phyloP scores from a whole-genome alignment of 2,797 vertebrate species.

The Xerus rutilus region DNA sequence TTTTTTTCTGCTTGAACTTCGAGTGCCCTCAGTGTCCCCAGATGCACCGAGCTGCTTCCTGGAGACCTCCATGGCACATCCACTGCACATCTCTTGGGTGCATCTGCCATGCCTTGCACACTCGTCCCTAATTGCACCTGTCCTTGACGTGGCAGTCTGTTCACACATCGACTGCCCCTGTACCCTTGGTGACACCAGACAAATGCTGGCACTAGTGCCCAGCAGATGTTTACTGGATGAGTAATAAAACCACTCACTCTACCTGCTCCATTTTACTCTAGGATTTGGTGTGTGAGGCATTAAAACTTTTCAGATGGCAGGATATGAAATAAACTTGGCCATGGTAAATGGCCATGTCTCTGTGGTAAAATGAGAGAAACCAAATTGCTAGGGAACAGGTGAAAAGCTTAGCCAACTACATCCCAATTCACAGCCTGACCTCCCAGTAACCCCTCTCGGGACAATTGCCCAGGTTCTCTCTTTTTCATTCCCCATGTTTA shows the following conservation, averaged over 20 bases:
- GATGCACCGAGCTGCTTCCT: neutral
- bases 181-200: neutral
- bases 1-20: neutral
- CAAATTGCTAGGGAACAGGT: neutral
- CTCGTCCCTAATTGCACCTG: neutral
- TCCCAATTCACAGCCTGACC: neutral
- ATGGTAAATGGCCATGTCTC: neutral
- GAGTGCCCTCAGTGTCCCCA: neutral
- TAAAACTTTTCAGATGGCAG: conserved; percentile 33
- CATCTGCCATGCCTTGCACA: accelerated
- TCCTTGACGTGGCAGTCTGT: neutral
- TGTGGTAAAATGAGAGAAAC: neutral
- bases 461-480: neutral
- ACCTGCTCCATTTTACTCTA: neutral
- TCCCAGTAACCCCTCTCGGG: neutral
- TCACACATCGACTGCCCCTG: neutral
- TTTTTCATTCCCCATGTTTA: neutral
- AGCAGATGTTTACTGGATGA: neutral
- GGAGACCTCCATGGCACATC: neutral
- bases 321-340: neutral
- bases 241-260: neutral
- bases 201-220: neutral
- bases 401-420: neutral
- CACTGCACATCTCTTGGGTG: neutral
- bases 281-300: neutral